phyloP scores from a whole-genome alignment of 2,888 invertebrate genomes.

The Chalcosyrphus nemorum region DNA sequence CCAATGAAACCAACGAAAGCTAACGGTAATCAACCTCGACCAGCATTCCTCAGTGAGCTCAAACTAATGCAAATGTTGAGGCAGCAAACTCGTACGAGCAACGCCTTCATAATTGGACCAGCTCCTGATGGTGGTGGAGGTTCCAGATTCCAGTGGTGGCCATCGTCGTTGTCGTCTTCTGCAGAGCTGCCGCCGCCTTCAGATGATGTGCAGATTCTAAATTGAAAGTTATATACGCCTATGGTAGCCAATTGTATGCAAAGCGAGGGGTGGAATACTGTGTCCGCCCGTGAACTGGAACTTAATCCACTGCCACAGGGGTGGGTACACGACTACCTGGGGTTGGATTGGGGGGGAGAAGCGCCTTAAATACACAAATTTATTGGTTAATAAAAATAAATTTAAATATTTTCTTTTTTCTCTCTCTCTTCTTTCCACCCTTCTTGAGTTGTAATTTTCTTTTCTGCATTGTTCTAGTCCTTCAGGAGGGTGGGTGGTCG shows the following conservation, averaged over 20 bases:
- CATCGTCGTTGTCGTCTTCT: too few species aligned
- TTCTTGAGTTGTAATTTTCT: slow-evolving; percentile 48
- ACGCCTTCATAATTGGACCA: slow-evolving; percentile 58
- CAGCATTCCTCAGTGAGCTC: slow-evolving; percentile 45
- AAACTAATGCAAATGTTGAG: slow-evolving; percentile 55
- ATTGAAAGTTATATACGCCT: slow-evolving; percentile 72
- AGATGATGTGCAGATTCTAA: slow-evolving; percentile 70
- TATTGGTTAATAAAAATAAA: slow-evolving; percentile 79
- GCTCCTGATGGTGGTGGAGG: slow-evolving; percentile 1
- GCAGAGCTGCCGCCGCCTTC: slow-evolving; percentile 13
- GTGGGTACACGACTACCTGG: not conserved
- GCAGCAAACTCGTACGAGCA: not conserved
- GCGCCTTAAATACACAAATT: slow-evolving; percentile 79
- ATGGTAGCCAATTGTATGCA: slow-evolving; percentile 64
- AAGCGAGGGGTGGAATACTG: slow-evolving; percentile 4
- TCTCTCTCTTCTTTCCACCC: too few species aligned
- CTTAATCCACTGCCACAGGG: slow-evolving; percentile 63
- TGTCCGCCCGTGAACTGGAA: slow-evolving; percentile 49
- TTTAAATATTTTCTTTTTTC: slow-evolving; percentile 79
- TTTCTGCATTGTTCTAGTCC: slow-evolving; percentile 32
- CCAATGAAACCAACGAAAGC: slow-evolving; percentile 36
- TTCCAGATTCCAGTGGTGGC: slow-evolving; percentile 25
- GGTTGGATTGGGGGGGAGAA: slow-evolving; percentile 36
- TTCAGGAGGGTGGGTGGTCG: not conserved
- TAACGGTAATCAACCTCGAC: slow-evolving; percentile 61